phyloP scores from a whole-genome alignment of 1,140 invertebrate genomes.

The Globodera ellingtonae region DNA sequence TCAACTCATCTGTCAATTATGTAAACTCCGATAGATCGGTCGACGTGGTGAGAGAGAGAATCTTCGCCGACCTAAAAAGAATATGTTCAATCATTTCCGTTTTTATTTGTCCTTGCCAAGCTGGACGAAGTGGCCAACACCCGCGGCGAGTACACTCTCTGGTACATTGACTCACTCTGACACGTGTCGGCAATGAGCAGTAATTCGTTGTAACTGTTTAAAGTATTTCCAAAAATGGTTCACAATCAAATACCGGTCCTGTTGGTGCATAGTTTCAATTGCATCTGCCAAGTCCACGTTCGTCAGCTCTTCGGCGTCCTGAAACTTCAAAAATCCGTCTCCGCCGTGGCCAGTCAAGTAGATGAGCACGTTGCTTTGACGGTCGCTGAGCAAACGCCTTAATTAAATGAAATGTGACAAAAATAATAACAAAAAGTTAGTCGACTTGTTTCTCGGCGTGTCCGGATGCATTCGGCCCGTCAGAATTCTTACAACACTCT shows the following conservation, averaged over 20 bases:
- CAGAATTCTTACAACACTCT: constrained; percentile 93
- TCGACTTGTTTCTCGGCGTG: constrained; percentile 84
- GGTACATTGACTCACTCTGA: constrained; percentile 97
- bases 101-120: constrained; percentile 66
- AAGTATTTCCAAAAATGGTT: neutral
- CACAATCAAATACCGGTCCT: constrained; percentile 18
- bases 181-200: constrained; percentile 99
- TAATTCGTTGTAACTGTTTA: constrained; percentile 87
- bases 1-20: constrained; percentile 78
- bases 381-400: constrained; percentile 83
- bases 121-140: constrained; percentile 94
- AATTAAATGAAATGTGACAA: constrained; percentile 5
- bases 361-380: constrained; percentile 93
- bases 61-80: constrained; percentile 82
- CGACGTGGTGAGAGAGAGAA: constrained; percentile 95
- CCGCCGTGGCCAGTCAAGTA: constrained; percentile 94
- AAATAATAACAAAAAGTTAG: neutral
- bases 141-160: constrained; percentile 96
- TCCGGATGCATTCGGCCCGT: constrained; percentile 86
- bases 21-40: constrained; percentile 95
- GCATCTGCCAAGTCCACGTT: constrained; percentile 97
- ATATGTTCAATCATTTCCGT: neutral
- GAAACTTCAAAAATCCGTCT: constrained; percentile 98
- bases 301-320: constrained; percentile 99
- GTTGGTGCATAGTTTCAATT: constrained; percentile 97